These are phyloP conservation scores for Mormoops blainvillei DNA, from an alignment of 2,113 vertebrate genomes.

Conservation along the genomic window DNA sequence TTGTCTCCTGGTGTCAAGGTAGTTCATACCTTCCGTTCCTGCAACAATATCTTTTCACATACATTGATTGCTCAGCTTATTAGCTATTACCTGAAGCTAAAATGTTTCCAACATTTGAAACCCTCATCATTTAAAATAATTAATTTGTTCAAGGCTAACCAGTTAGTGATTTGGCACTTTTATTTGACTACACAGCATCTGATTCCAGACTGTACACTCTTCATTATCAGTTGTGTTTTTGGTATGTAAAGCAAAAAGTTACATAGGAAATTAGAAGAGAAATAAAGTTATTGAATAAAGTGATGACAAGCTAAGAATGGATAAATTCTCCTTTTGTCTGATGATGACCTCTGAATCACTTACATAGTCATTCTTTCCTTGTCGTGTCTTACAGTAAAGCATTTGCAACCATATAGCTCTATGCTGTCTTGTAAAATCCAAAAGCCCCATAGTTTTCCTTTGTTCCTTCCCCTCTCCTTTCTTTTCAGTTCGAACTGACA, in stretches of 20 bases:
- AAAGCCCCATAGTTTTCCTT: background rate
- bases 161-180: background rate
- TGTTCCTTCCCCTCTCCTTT: background rate
- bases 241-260: background rate
- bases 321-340: background rate
- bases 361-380: background rate
- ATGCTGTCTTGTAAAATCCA: background rate
- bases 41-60: no score
- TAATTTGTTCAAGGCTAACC: background rate
- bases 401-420: background rate
- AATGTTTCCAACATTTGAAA: no score
- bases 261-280: background rate
- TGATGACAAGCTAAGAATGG: background rate
- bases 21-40: no score
- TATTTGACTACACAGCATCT: background rate
- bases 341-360: background rate
- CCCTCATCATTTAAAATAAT: no score
- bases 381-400: background rate
- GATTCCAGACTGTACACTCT: background rate
- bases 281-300: background rate
- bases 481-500: background rate
- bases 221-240: background rate
- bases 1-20: no score
- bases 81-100: no score
- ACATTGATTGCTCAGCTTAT: no score